Percentiles rank a stretch among this genome's conserved stretches.
Evolutionary conservation across 2,797 vertebrate species (phyloP).

Genomic region (Acipenser transmontanus): DNA sequence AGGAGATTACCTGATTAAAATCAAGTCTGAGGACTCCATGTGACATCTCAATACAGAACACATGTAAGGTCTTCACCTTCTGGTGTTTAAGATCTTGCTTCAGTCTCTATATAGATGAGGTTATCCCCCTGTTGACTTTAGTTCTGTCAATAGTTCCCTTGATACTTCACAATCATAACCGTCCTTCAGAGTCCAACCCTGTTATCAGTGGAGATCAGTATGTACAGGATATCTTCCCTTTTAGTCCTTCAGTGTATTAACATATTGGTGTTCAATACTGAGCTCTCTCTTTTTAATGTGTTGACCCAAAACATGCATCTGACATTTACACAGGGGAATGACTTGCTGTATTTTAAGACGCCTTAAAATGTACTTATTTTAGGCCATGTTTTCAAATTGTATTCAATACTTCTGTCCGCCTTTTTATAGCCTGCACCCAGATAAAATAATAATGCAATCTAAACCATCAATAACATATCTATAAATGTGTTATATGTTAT

Average conservation of each 20-base stretch:
- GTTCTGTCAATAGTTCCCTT: background rate
- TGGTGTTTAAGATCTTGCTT: background rate
- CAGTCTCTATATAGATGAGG: background rate
- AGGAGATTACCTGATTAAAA: no score
- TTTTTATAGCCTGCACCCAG: no score
- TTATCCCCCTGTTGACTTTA: background rate
- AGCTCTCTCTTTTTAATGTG: background rate
- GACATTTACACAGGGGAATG: background rate
- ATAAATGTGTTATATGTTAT: no score
- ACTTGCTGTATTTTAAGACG: background rate
- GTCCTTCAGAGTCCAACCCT: conserved; percentile 3
- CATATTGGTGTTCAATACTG: conserved; percentile 13
- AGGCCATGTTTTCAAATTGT: no score
- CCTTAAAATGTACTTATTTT: no score
- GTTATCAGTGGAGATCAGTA: conserved; percentile 7
- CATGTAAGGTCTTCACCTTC: conserved; percentile 5
- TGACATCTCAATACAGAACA: no score
- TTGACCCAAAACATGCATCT: no score
- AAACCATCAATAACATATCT: no score
- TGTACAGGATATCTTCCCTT: conserved; percentile 4
- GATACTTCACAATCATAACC: conserved; percentile 1
- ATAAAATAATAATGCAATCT: no score
- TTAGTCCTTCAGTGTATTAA: conserved; percentile 19
- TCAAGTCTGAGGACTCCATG: no score
- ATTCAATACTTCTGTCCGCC: no score